Evolutionary conservation across 1,140 invertebrate species (phyloP).

Genomic region (Elysia chlorotica): DNA sequence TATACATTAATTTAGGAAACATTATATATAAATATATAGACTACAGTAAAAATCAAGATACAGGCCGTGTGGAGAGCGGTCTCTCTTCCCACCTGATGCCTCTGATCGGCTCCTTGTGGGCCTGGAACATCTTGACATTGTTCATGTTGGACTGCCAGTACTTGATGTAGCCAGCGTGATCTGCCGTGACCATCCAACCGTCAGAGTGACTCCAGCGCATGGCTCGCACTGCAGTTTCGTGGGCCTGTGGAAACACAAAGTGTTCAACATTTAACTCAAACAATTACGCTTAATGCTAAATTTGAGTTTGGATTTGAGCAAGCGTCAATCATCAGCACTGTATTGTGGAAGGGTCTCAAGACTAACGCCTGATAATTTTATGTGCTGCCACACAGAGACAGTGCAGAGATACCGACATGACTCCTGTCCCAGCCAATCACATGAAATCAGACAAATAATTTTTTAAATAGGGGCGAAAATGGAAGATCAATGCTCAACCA

Average conservation of each 20-base stretch:
- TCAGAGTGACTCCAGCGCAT: slow-evolving; percentile 99
- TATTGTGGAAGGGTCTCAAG: too few relatives aligned
- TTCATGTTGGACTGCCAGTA: slow-evolving; percentile 99
- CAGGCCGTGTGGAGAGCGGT: background rate
- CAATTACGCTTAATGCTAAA: background rate
- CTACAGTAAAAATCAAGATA: background rate
- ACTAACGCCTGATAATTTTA: too few relatives aligned
- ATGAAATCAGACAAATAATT: too few relatives aligned
- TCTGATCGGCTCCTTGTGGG: slow-evolving; percentile 98
- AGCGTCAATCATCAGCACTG: background rate
- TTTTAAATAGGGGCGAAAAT: too few relatives aligned
- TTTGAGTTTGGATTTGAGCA: too few relatives aligned
- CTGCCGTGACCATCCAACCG: slow-evolving; percentile 99
- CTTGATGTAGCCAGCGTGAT: slow-evolving; percentile 98
- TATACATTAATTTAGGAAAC: too few relatives aligned
- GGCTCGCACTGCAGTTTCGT: slow-evolving; percentile 94
- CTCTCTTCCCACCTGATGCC: slow-evolving; percentile 81
- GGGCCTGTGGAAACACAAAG: slow-evolving; percentile 74
- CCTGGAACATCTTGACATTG: slow-evolving; percentile 99
- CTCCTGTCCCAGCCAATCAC: too few relatives aligned
- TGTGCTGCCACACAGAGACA: too few relatives aligned
- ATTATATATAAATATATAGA: too few relatives aligned
- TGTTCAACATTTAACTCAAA: background rate
- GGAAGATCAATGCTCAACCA: too few relatives aligned
- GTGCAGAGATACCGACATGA: too few relatives aligned